These are phyloP conservation scores for Eunapius fragilis DNA, from an alignment of 37 sponge, comb jelly and placozoan genomes.

Conservation along the genomic window DNA sequence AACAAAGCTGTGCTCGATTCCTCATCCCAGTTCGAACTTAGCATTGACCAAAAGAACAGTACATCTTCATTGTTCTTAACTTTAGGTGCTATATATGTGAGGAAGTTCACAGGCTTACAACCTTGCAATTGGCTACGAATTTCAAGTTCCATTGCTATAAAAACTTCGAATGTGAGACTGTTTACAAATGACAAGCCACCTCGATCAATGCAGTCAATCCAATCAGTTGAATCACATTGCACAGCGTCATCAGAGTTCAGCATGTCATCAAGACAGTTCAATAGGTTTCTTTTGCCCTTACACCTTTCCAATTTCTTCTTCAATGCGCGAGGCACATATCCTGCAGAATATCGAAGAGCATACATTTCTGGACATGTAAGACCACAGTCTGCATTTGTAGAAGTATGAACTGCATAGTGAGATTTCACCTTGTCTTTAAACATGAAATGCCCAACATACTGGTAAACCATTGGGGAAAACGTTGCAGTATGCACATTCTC, in stretches of 20 bases:
- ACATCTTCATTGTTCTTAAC: slow-evolving; percentile 17
- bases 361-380: neutral
- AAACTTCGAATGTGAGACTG: slow-evolving; percentile 1
- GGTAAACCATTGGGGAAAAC: neutral
- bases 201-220: slow-evolving; percentile 19
- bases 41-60: neutral
- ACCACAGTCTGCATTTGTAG: neutral
- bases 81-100: neutral
- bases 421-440: slow-evolving; percentile 1
- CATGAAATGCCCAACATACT: slow-evolving; percentile 18
- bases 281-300: neutral
- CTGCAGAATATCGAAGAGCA: slow-evolving; percentile 25
- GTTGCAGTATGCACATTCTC: too few species aligned
- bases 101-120: neutral
- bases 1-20: neutral
- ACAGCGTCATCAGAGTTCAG: slow-evolving; percentile 4
- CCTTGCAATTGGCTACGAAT: slow-evolving; percentile 9
- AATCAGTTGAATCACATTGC: neutral
- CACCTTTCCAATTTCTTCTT: too few species aligned
- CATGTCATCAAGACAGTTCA: slow-evolving; percentile 9
- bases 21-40: slow-evolving; percentile 20
- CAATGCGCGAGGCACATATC: too few species aligned
- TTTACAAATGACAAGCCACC: slow-evolving; percentile 18
- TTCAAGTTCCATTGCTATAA: slow-evolving; percentile 20
- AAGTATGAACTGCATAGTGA: neutral